Base-by-base conservation (phyloP, 1,140 invertebrate species). In the Bombus polaris region DNA sequence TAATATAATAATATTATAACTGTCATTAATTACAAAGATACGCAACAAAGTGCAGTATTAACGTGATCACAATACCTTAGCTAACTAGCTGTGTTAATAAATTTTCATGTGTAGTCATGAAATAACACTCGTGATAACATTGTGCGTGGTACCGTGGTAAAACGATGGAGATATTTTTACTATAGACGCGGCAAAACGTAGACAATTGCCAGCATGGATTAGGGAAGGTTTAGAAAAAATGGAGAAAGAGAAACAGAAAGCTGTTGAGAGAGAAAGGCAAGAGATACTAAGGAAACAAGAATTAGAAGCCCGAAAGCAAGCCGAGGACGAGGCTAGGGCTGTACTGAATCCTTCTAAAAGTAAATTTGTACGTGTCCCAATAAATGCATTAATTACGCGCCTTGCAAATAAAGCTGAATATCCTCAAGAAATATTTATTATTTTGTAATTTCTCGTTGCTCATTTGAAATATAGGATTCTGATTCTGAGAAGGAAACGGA, bases 161-260 rank as follows among this genome's bases (percentile, higher is more conserved):
- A 79, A 39, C 39, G 62, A 68, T 47, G 18, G 59, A 12, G 53
- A 75, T 80, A 75, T 82, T 59, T 68, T 75, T 32, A 65, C 32
- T 82, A 92, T 96, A 95, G 98, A 99, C 96, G 98, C 98, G 42
- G 97, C 97, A 44, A 99, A 99, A 94, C 95, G 98, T 57, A 97
- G 98, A 93, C 97, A 98, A 92, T 96, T 99, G 42, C 99, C 99
- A 71, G 98, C 98, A 10, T 99, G 99, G 99, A 99, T 99, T 85
- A 96, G 98, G 91, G 98, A 99, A 96, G 98, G 99, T 59, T 95
- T 99, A 83, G 99, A 99, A 94, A 99, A 99, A 96, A 99, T 99
- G 98, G 99, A 99, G 95, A 96, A 97, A 74, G 98, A 99, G 89
- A 99, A 99, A 94, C 97, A 97, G 91, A 98, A 97, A 91, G 98